A percentile compares a stretch with the other conserved stretches of the same genome.
Evolutionary conservation across 2,113 vertebrate species (phyloP).

Genomic region (Isurus oxyrinchus): DNA sequence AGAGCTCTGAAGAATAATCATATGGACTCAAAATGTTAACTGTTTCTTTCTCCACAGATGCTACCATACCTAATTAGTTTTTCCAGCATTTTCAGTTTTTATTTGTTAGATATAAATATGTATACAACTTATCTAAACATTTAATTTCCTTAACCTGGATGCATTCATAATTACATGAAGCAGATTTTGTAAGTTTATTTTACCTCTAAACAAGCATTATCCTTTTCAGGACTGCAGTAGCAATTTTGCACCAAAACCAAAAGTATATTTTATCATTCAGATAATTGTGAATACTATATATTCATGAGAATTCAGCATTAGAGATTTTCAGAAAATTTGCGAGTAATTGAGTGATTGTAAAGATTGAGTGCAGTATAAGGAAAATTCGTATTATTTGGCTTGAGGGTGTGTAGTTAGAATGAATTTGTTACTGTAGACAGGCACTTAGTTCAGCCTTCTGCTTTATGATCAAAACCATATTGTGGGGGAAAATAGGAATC

Average conservation of each 20-base stretch:
- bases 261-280: conserved; percentile 12
- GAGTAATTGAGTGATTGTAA: not conserved
- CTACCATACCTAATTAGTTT: too few species aligned
- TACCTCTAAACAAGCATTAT: not conserved
- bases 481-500: not conserved
- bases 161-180: not conserved
- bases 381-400: not conserved
- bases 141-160: not conserved
- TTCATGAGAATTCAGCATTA: not conserved
- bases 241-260: conserved; percentile 18
- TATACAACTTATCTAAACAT: not conserved
- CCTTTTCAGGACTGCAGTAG: not conserved
- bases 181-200: not conserved
- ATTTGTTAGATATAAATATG: not conserved
- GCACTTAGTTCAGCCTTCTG: not conserved
- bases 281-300: not conserved
- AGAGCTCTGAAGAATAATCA: too few species aligned
- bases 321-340: not conserved
- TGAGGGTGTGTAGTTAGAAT: not conserved
- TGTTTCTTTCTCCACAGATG: too few species aligned
- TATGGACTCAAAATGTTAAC: too few species aligned
- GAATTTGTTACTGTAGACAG: not conserved
- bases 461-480: not conserved
- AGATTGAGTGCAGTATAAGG: not conserved
- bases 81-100: too few species aligned